phyloP scores from a whole-genome alignment of 2,888 invertebrate species.

The Geophilus truncorum region DNA sequence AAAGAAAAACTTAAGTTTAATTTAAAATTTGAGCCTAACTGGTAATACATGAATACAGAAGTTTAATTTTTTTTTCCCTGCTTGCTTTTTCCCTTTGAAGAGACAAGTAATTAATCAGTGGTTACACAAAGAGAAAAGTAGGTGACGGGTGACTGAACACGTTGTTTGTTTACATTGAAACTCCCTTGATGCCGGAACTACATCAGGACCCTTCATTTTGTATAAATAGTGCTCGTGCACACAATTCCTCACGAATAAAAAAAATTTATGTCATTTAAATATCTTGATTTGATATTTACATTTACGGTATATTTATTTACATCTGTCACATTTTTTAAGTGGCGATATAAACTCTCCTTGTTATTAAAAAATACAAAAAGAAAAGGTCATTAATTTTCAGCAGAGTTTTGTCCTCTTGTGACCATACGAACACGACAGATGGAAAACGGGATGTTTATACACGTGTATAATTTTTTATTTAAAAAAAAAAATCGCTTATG shows the following conservation, averaged over 20 bases:
- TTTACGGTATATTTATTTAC: too few relatives aligned
- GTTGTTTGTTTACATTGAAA: constrained; percentile 19
- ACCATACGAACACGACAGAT: background rate
- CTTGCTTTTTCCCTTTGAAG: background rate
- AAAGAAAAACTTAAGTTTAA: too few relatives aligned
- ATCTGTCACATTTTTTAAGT: too few relatives aligned
- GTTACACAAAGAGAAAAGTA: background rate
- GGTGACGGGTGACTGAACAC: constrained; percentile 20
- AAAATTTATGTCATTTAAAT: too few relatives aligned
- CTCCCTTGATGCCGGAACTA: constrained; percentile 11
- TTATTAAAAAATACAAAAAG: background rate
- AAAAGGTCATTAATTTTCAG: background rate
- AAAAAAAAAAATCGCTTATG: background rate
- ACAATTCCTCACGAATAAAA: too few relatives aligned
- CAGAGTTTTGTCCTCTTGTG: background rate
- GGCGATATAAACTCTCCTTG: background rate
- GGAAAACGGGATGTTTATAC: constrained; percentile 6
- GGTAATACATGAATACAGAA: too few relatives aligned
- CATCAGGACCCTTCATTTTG: background rate
- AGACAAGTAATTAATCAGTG: constrained; percentile 2
- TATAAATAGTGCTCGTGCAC: background rate
- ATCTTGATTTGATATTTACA: too few relatives aligned
- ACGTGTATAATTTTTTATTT: background rate
- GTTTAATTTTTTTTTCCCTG: background rate
- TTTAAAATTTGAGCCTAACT: too few relatives aligned